Base-by-base conservation (phyloP, 37 sponge, comb jelly and placozoan species). In the Dysidea cf. avara region DNA sequence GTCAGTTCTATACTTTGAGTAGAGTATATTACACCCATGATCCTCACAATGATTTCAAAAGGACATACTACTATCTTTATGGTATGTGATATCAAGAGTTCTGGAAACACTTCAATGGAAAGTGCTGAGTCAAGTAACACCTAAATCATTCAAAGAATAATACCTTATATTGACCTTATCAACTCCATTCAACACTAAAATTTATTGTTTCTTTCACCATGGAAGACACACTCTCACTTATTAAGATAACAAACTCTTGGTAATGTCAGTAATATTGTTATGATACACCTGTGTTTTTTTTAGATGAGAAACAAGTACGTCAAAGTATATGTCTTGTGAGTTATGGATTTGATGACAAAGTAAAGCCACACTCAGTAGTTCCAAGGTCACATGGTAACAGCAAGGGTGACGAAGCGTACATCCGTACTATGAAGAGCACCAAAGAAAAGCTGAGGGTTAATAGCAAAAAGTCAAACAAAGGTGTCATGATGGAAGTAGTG, bases 301-400 rank as follows among this genome's bases (percentile, higher is more conserved):
- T 56, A 56, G 58, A 56, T 56, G 28, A 56, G 7, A 22, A 56
- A 56, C 28, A 13, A 12, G 14, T 56, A 7, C 58, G 29, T 28
- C 25, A 22, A 14, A 22, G 11, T 7, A 6, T 56, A 5, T 22
- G 4, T 13, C 25, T 56, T 22, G 29, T 56, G 7, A 14, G 28
- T 7, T 56, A 56, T 26, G 29, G 29, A 56, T 56, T 56, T 56
- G 58, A 56, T 56, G 14, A 56, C 25, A 49, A 49, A 13, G 52
- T 49, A 16, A 22, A 6, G 7, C 28, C 25, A 56, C 58, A 56
- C 29, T 7, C 25, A 56, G 14, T 56, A 5, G 7, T 14, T 56
- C 28, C 29, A 56, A 22, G 58, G 7, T 13, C 58, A 7, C 58
- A 56, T 56, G 58, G 58, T 22, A 56, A 56, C 14, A 56, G 28